Base-by-base conservation (phyloP, 2,113 vertebrate genomes). In the Epinephelus lanceolatus region DNA sequence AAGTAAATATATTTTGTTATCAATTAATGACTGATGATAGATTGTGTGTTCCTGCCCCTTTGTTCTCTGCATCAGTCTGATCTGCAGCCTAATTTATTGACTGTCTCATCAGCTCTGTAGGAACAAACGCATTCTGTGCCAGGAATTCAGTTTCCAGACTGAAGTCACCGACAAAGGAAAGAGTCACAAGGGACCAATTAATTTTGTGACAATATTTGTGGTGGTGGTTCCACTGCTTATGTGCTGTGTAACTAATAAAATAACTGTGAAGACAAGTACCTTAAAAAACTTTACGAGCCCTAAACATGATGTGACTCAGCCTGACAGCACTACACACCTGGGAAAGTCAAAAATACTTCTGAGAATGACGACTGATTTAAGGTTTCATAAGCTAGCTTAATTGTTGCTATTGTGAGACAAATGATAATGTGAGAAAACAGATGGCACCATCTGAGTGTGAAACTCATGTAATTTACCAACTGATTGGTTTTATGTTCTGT, bases 381-480 rank as follows among this genome's bases (percentile, higher is more conserved):
- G 12, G 62, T 52, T 62, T 52, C 23, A 52, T 37, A 11, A 27
- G 17, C 21, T 3, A 37, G 37, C 45, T 11, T 37, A 21, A 45
- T 49, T 30, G 71, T 8, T 59, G 37, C 37, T 3, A 14, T 14
- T 14, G 12, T 12, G 12, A 14, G 30, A 63, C 14, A n/a, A n/a
- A 63, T 14, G 2, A 5, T 17, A 14, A 40, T 27, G 6, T 14
- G 11, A 49, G 53, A 61, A 49, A 69, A 51, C n/a, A 27, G 18
- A 18, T n/a, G 53, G 62, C 3, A 5, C 70, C 75, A 73, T 14
- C 51, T 79, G 51, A 23, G 5, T 53, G 37, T 70, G 57, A 85
- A 70, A n/a, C 33, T 14, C 15, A 25, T 11, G 27, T 17, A 30
- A n/a, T 71, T 53, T 55, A 60, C 30, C 71, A 60, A 10, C 15